Conservation (phyloP, 2,888 invertebrate species). For the Nipponacmea schrenckii region DNA sequence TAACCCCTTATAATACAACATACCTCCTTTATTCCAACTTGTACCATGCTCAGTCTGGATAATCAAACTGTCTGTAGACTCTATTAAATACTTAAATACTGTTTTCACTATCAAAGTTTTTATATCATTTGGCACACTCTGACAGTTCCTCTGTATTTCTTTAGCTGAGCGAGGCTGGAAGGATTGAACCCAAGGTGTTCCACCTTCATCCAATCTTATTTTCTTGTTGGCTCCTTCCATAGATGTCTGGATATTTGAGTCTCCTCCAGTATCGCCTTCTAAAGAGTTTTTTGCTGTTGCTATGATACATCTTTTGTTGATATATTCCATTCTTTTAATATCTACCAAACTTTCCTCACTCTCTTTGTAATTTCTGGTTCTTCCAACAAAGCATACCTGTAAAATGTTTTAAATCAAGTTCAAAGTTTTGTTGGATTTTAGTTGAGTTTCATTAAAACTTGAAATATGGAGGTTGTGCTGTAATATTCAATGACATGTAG, state of each 20-base stretch:
- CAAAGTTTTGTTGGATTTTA: too few species aligned
- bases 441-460: too few species aligned
- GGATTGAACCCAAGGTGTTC: conserved; percentile 42
- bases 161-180: conserved; percentile 69
- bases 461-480: too few species aligned
- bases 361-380: conserved; percentile 41
- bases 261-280: too few species aligned
- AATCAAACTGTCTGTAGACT: conserved; percentile 27
- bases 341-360: conserved; percentile 43
- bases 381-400: conserved; percentile 63
- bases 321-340: conserved; percentile 43
- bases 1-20: not conserved
- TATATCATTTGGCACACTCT: conserved; percentile 78
- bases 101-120: conserved; percentile 75
- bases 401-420: not conserved
- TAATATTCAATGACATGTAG: too few species aligned
- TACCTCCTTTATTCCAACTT: conserved; percentile 63
- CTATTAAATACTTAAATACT: conserved; percentile 75
- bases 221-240: not conserved
- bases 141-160: conserved; percentile 87
- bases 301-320: conserved; percentile 35
- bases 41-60: conserved; percentile 38
- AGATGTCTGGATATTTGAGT: too few species aligned
- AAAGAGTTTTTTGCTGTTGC: too few species aligned
- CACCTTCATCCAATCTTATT: conserved; percentile 6